Conservation (phyloP, 2,797 vertebrate species). For the Ceryle rudis region DNA sequence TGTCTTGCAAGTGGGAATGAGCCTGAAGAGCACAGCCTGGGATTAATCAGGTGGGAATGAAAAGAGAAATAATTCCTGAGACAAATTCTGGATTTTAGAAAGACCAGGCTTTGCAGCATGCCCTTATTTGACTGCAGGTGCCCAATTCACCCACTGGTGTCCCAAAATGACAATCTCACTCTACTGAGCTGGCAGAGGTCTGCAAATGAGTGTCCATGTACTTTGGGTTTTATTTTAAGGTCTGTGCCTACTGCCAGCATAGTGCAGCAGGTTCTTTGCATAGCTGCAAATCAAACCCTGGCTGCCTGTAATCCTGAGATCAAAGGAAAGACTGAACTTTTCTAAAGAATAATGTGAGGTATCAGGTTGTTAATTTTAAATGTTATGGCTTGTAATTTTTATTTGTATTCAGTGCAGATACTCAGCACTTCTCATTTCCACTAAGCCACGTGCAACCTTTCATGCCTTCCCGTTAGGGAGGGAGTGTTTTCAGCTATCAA, state of each 20-base stretch:
- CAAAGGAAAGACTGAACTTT: not conserved
- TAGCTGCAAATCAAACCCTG: not conserved
- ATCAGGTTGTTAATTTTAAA: slow-evolving; percentile 29
- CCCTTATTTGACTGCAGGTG: not conserved
- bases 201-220: not conserved
- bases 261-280: not conserved
- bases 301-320: slow-evolving; percentile 28
- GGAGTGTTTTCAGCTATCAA: not conserved
- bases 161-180: not conserved
- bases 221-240: not conserved
- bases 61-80: not conserved
- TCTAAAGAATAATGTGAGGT: not conserved
- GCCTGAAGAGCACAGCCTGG: not conserved
- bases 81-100: not conserved
- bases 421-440: not conserved
- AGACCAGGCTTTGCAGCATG: not conserved
- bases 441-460: not conserved
- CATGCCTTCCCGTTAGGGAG: not conserved
- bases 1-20: not conserved
- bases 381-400: not conserved
- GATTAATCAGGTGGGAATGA: not conserved
- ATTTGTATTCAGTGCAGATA: slow-evolving; percentile 7
- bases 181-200: not conserved
- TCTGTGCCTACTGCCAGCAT: not conserved
- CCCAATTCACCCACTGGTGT: not conserved